Conservation (phyloP, 2,113 vertebrate genomes). For the Sylvicapra grimmia region DNA sequence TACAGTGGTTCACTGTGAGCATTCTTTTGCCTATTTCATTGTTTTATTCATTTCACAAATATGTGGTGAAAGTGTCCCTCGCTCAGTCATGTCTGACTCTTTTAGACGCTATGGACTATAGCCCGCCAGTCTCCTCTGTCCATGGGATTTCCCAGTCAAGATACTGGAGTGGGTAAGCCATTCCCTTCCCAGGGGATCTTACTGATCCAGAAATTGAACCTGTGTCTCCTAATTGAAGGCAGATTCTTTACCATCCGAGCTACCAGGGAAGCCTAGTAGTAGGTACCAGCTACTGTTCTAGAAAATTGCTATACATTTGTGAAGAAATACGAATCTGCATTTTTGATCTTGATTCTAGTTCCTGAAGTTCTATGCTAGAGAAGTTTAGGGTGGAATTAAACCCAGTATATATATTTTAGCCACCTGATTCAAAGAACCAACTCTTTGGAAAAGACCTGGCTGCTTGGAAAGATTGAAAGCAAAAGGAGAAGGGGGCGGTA, state of each 20-base stretch:
- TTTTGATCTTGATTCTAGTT: background rate
- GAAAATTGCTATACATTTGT: background rate
- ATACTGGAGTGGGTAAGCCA: background rate
- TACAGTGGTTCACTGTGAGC: background rate
- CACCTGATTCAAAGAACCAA: background rate
- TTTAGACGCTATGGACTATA: background rate
- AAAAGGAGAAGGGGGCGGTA: background rate
- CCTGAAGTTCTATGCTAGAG: background rate
- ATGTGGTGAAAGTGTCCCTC: background rate
- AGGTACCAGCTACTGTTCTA: accelerated
- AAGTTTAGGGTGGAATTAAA: background rate
- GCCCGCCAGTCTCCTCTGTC: background rate
- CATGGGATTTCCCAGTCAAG: background rate
- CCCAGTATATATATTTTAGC: background rate
- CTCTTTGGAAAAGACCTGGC: background rate
- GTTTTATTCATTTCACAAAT: background rate
- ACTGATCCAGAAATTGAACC: background rate
- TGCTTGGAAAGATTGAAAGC: background rate
- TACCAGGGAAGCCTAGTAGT: background rate
- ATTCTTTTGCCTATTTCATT: background rate
- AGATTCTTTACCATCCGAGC: background rate
- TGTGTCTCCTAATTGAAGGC: background rate
- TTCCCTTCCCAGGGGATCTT: background rate
- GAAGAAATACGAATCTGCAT: background rate
- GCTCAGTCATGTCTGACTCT: background rate